Evolutionary conservation across 2,113 vertebrate species (phyloP), one percentile per base, ranked within the genome.

Genomic region (Microtus pennsylvanicus): DNA sequence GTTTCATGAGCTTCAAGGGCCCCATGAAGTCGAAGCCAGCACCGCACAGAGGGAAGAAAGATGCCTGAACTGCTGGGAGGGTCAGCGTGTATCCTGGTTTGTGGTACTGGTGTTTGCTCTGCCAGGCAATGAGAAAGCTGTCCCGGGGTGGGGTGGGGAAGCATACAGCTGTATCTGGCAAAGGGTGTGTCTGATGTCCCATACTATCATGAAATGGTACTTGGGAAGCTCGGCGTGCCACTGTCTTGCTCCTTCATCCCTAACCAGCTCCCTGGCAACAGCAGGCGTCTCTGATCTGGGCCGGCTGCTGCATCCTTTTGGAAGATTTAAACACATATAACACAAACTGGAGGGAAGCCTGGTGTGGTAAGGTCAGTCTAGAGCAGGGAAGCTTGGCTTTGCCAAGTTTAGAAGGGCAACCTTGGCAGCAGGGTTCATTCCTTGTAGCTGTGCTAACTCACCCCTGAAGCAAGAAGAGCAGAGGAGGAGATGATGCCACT

Each of bases 391-490:
- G 8, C 61, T 14, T 63, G 88, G 63, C 52, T 80, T 52, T 38
- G 65, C 38, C 65, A 21, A 13, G 3, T 28, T 1, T 5, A 69
- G 19, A 4, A 81, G 19, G 47, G 33, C 2, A 7, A 24, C 8
- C 22, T 61, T n/a, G 24, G 95, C 19, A 19, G n/a, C 24, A 52
- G 7, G 9, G 4, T 11, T 26, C 4, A 0, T 33, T 58, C 26
- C 9, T 7, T 3, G 22, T 35, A 30, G n/a, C 52, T 13, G 9
- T 0, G 0, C 52, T 13, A 42, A 45, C 17, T 61, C 22, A 17
- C 16, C 1, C 7, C 17, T 21, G 13, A 5, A 77, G 45, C 1
- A n/a, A 24, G 33, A 14, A 0, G 3, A 1, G 2, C 58, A 4
- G 42, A 11, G 4, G 2, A 4, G 7, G 17, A 26, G 67, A 28